Evolutionary conservation across 2,797 vertebrate species (phyloP), one percentile per base, ranked within the genome.

Genomic region (Philypnodon macrostomus): DNA sequence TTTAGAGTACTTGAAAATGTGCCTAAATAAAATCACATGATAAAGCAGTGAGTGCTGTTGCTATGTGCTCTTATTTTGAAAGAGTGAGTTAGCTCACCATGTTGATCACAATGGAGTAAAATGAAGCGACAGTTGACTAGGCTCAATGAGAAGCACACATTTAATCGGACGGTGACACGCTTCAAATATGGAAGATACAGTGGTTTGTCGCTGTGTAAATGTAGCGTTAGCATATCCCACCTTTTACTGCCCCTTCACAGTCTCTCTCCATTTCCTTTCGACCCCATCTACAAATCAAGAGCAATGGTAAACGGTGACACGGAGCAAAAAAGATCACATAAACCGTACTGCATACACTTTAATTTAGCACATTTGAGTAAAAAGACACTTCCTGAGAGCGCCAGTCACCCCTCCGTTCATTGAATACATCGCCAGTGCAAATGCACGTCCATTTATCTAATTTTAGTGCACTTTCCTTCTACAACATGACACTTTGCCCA

Each of bases 261-360:
- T 15, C 61, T 33, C 36, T 52, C 64, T 67, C 60, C 62, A 51
- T 63, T 57, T 56, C 51, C 56, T 50, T 39, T 78, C 67, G 70
- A 60, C 79, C 60, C 79, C 86, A 89, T 88, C 89, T 88, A 70
- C 14, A 79, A 67, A 81, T 24, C 30, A 47, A 80, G 4, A 70
- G 64, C 18, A 50, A 27, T 0, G 7, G 3, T 51, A 47, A 63
- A 1, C 5, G 1, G 10, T 45, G 1, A 64, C 40, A 37, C 12
- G 6, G 13, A 30, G 7, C 9, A 23, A 26, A 27, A n/a, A 10
- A 18, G 4, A 14, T 33, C 7, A 2, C 12, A 32, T 4, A n/a
- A n/a, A 32, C 30, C n/a, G n/a, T 13, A 13, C 12, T 14, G 6
- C 14, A 13, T 33, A 15, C 6, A 13, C 8, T 6, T 5, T 33